Evolutionary conservation across 2,888 invertebrate species (phyloP), one percentile per base, ranked within the genome.

Genomic region (Archips crataeganus): DNA sequence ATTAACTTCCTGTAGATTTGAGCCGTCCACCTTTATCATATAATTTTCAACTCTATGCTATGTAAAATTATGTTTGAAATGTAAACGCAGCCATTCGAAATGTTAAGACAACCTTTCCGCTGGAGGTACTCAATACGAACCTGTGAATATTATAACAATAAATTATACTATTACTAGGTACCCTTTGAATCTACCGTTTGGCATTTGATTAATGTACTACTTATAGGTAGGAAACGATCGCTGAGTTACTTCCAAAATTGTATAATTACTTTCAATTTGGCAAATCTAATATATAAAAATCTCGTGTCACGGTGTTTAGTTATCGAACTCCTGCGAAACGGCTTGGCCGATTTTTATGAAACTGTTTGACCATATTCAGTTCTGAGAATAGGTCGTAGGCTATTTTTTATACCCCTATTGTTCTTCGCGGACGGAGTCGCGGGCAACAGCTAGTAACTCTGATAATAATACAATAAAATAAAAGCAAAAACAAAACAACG

Each of bases 1-100:
- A 91, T 89, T 86, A 86, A 92, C 90, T 92, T 92, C 92, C 92
- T 89, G 84, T 82, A 82, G 82, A 85, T 88, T 84, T 80, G 83
- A 81, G 85, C 83, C 83, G 13, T n/a, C 34, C 2, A 4, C 62
- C 6, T 49, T 34, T n/a, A 36, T 8, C 34, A n/a, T 15, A 32
- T 69, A 2, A 63, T 68, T 63, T 47, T n/a, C 23, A 59, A 73
- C 63, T 68, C 49, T 73, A 62, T 62, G 3, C 13, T 1, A 47
- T 36, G 57, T 47, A 15, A 59, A 10, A 15, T 59, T 32, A 47
- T 9, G 66, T n/a, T 32, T 36, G 54, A n/a, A 63, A 15, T 8
- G 57, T 13, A 59, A 54, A 47, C 6, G 6, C 39, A 15, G 23
- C 45, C 2, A 34, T 36, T 47, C 10, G 34, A 45, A 65, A 51